Percentiles rank a stretch among this genome's conserved stretches.
Evolutionary conservation across 2,888 invertebrate species (phyloP).

Genomic region (Drosophila diplacantha): DNA sequence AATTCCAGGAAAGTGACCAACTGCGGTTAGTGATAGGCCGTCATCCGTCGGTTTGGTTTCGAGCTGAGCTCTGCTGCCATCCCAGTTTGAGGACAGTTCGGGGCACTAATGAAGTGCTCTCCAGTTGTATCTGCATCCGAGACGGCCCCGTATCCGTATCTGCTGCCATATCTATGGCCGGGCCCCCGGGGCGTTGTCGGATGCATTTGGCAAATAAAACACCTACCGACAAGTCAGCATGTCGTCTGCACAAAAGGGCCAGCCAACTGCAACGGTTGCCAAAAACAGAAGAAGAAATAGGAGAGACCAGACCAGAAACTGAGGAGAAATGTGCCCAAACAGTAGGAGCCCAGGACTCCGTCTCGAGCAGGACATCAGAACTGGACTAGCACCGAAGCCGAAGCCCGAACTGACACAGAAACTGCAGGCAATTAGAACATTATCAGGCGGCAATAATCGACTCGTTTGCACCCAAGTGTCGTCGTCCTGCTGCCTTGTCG

Average conservation of each 20-base stretch:
- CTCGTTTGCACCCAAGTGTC: constrained; percentile 72
- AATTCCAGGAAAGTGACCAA: constrained; percentile 64
- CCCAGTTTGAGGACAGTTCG: constrained; percentile 23
- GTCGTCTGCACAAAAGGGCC: constrained; percentile 32
- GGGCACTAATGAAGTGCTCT: constrained; percentile 67
- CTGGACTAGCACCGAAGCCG: background rate
- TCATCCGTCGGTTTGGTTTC: background rate
- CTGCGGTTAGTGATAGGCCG: constrained; percentile 62
- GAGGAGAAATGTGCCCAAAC: constrained; percentile 48
- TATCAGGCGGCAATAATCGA: constrained; percentile 73
- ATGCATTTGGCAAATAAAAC: constrained; percentile 63
- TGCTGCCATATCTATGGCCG: constrained; percentile 18
- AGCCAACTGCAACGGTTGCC: constrained; percentile 37
- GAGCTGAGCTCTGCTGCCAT: background rate
- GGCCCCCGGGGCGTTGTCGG: constrained; percentile 30
- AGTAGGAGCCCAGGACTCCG: constrained; percentile 59
- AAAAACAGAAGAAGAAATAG: background rate
- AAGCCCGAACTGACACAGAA: constrained; percentile 16
- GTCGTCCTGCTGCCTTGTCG: constrained; percentile 47
- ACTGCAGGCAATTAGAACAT: constrained; percentile 68
- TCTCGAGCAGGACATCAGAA: constrained; percentile 35
- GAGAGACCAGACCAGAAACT: background rate
- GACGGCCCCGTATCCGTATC: constrained; percentile 9
- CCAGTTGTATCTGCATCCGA: constrained; percentile 9
- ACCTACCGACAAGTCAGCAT: constrained; percentile 53